A percentile compares a stretch with the other conserved stretches of the same genome.
Evolutionary conservation across 2,888 invertebrate genomes (phyloP).

Genomic region (Habroteleia sp.): DNA sequence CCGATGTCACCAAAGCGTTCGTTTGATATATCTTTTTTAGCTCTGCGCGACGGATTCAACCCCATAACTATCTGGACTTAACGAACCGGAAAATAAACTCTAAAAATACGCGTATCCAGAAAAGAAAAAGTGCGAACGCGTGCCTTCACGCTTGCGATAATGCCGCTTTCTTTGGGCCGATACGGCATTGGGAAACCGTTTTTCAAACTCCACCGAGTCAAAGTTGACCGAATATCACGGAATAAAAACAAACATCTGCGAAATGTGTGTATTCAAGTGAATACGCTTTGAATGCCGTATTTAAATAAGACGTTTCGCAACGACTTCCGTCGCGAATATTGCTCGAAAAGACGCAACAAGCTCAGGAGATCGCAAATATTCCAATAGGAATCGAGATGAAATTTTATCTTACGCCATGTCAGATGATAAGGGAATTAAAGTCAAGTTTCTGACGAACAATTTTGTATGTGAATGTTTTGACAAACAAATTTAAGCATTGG

Average conservation of each 20-base stretch:
- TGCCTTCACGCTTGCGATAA: constrained; percentile 26
- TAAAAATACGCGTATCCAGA: constrained; percentile 28
- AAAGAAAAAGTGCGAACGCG: constrained; percentile 3
- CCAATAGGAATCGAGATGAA: constrained; percentile 7
- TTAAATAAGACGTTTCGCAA: constrained; percentile 45
- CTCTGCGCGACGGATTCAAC: constrained; percentile 21
- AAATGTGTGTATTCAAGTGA: constrained; percentile 50
- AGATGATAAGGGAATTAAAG: constrained; percentile 1
- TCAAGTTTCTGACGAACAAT: too few relatives aligned
- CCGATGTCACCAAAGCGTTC: too few relatives aligned
- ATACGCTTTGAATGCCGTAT: constrained; percentile 41
- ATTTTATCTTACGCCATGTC: constrained; percentile 7
- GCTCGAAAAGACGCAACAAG: constrained; percentile 19
- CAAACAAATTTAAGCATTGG: too few relatives aligned
- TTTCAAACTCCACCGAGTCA: constrained; percentile 28
- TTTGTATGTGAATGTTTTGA: too few relatives aligned
- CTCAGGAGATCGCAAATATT: constrained; percentile 26
- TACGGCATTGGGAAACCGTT: constrained; percentile 27
- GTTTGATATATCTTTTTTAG: constrained; percentile 20
- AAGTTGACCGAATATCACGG: constrained; percentile 36
- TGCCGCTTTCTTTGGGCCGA: constrained; percentile 19
- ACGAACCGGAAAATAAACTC: constrained; percentile 44
- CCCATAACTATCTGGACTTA: constrained; percentile 35
- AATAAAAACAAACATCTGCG: constrained; percentile 49
- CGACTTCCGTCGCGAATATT: constrained; percentile 17